These are phyloP conservation scores for Drosophila stalkeri DNA, from an alignment of 2,888 invertebrate genomes.

Conservation along the genomic window DNA sequence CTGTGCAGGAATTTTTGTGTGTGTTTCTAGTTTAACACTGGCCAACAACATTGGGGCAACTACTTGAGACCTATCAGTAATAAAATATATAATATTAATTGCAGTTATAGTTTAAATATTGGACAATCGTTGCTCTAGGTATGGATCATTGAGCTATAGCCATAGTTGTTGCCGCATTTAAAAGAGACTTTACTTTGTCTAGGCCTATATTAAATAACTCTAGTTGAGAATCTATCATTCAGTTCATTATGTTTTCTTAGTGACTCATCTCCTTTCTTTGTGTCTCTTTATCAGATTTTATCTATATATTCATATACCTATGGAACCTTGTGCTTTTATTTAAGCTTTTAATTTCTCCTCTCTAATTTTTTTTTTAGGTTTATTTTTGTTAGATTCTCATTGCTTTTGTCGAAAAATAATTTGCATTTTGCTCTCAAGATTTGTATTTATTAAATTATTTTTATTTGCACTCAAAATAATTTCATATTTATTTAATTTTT, in stretches of 20 bases:
- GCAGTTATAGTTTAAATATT: neutral
- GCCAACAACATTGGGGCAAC: neutral
- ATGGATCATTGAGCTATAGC: neutral
- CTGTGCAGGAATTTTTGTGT: neutral
- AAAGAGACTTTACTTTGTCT: neutral
- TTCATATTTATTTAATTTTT: no score
- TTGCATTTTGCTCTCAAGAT: no score
- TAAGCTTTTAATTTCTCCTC: no score
- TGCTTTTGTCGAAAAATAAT: no score
- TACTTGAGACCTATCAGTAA: neutral
- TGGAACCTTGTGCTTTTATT: no score
- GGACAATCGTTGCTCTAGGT: neutral
- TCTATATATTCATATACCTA: no score
- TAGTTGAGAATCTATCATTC: neutral
- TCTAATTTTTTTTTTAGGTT: no score
- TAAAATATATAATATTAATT: neutral
- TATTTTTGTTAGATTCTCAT: no score
- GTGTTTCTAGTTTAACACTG: neutral
- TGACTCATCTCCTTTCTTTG: neutral
- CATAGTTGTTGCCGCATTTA: neutral
- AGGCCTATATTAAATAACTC: neutral
- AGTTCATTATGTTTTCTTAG: no score
- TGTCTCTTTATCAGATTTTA: no score
- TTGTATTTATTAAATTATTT: no score
- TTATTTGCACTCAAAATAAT: no score